These are phyloP conservation scores for Oryzias sinensis DNA, from an alignment of 2,797 vertebrate species.

Conservation along the genomic window DNA sequence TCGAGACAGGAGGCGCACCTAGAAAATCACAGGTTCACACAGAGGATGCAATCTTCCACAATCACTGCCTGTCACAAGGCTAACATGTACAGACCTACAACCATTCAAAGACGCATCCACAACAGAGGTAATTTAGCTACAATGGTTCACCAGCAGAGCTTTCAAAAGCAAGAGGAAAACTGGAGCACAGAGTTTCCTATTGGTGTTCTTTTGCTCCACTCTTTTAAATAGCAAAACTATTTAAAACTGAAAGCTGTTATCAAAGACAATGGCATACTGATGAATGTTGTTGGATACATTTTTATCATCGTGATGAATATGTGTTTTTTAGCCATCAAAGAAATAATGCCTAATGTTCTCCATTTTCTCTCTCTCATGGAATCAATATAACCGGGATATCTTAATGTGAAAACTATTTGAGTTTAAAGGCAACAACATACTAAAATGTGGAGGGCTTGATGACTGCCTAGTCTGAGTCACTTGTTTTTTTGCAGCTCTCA, in stretches of 20 bases:
- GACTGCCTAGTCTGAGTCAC: too few species aligned
- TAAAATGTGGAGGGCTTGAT: too few species aligned
- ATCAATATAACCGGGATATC: too few species aligned
- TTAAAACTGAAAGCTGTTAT: not conserved
- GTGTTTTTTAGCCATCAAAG: too few species aligned
- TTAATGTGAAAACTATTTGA: too few species aligned
- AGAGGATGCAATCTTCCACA: not conserved
- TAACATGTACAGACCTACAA: conserved; percentile 5
- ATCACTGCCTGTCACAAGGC: conserved; percentile 2
- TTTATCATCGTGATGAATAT: too few species aligned
- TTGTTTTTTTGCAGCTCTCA: too few species aligned
- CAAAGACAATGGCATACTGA: not conserved
- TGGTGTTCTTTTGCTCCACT: not conserved
- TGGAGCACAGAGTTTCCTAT: not conserved
- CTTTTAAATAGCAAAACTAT: not conserved
- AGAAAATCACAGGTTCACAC: not conserved
- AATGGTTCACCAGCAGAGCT: conserved; percentile 1
- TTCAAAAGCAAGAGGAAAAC: not conserved
- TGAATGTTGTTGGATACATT: too few species aligned
- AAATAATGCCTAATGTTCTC: too few species aligned
- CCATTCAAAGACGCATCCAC: not conserved
- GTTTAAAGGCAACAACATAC: too few species aligned
- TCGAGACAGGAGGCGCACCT: too few species aligned
- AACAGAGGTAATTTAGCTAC: conserved; percentile 6
- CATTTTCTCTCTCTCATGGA: too few species aligned